Percentiles rank a stretch among this genome's conserved stretches.
These are phyloP conservation scores for Calosoma granatense DNA, from an alignment of 1,140 invertebrate genomes.

Conservation along the genomic window DNA sequence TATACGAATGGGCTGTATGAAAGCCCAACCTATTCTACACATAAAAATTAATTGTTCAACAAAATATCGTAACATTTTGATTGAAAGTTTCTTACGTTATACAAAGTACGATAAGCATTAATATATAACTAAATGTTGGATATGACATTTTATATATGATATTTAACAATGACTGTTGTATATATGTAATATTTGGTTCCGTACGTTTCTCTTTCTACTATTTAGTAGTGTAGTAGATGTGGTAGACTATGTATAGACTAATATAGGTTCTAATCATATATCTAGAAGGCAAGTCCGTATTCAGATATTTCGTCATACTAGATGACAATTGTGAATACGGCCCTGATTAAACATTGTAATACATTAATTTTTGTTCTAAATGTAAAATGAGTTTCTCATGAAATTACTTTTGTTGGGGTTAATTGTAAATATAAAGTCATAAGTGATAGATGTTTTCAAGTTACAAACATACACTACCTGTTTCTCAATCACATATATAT, in stretches of 20 bases:
- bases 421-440: no score
- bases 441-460: no score
- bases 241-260: neutral
- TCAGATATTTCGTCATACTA: no score
- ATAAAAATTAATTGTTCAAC: neutral
- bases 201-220: neutral
- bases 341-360: neutral
- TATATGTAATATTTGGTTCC: conserved; percentile 2
- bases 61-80: neutral
- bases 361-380: neutral
- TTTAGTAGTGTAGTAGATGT: neutral
- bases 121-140: neutral
- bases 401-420: no score
- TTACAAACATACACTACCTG: neutral
- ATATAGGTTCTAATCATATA: neutral
- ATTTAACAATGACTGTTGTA: neutral
- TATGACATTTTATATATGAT: neutral
- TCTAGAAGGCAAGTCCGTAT: neutral
- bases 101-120: neutral
- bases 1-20: neutral
- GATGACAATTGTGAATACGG: no score
- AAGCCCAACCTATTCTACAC: neutral
- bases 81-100: neutral
- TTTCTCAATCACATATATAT: conserved; percentile 4
- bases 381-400: no score